Evolutionary conservation across 1,140 invertebrate species (phyloP), one percentile per base, ranked within the genome.

Genomic region (Drosophila insularis): DNA sequence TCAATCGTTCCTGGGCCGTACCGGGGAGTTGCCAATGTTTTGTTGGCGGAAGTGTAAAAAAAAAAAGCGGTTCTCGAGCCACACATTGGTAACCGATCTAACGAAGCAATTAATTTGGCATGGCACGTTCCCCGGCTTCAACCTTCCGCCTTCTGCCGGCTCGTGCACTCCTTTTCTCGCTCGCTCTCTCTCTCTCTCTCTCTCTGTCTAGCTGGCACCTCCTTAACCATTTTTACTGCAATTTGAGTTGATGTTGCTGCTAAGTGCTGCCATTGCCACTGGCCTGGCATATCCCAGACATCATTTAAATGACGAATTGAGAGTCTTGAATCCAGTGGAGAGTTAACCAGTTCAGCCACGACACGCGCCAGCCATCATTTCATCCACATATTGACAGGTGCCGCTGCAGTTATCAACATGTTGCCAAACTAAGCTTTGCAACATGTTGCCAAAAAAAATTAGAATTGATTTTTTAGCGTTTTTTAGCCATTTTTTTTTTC

Each of bases 281-380:
- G 73, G 78, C 54, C 23, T 31, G 54, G 31, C 46, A 23, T 19
- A 63, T 76, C 78, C 17, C 19, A 43, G 60, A 66, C 65, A 78
- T 81, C 82, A 86, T 87, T 87, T 82, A 81, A 86, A 81, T 86
- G 81, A 86, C 81, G 82, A 79, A 87, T 82, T 70, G 82, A 81
- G 78, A 50, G 43, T 21, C 43, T 79, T 71, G 81, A 87, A 75
- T 86, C 65, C 61, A 78, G 43, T 50, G 43, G 19, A 19, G 17
- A 50, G 17, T 50, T 50, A 50, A 86, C 78, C 81, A 78, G 81
- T 70, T 63, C 23, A 71, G 6, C 43, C 8, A 63, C 68, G 70
- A 79, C 67, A 72, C 63, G 64, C 63, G 72, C 73, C 73, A 71
- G 59, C 73, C 73, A 71, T 35, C 14, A 50, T 50, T 50, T 50